These are phyloP conservation scores for Hanleya hanleyi DNA, from an alignment of 2,888 invertebrate species.

Conservation along the genomic window DNA sequence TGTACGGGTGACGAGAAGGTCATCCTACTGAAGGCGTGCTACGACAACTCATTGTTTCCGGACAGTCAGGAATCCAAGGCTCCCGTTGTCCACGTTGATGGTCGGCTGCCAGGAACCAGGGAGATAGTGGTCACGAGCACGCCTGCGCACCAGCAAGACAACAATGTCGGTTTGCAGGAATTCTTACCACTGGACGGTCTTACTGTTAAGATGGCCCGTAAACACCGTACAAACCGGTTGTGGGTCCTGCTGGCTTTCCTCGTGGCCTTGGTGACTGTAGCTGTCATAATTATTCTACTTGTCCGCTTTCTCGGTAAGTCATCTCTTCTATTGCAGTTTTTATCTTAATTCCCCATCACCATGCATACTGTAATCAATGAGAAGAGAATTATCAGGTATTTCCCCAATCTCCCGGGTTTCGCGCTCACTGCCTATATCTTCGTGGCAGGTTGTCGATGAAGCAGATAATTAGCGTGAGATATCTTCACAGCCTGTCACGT, in stretches of 20 bases:
- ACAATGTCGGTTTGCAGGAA: conserved; percentile 5
- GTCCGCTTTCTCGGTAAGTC: conserved; percentile 3
- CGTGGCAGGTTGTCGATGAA: too few species aligned
- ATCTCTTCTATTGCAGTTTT: too few species aligned
- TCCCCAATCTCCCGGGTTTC: too few species aligned
- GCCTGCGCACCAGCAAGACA: conserved; percentile 8
- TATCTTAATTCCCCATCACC: too few species aligned
- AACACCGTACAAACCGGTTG: conserved; percentile 5
- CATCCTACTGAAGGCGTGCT: background rate
- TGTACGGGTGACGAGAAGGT: background rate
- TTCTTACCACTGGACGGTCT: conserved; percentile 1
- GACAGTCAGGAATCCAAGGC: background rate
- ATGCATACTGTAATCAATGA: too few species aligned
- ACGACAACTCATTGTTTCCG: background rate
- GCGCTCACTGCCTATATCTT: too few species aligned
- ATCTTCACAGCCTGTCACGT: too few species aligned
- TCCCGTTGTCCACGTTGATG: background rate
- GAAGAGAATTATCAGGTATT: too few species aligned
- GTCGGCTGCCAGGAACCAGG: background rate
- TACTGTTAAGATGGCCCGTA: conserved; percentile 5
- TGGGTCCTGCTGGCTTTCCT: background rate
- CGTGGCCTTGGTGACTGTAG: background rate
- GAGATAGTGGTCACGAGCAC: background rate
- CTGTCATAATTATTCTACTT: background rate
- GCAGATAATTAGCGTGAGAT: too few species aligned